phyloP scores from a whole-genome alignment of 2,113 vertebrate genomes.

The Centropus bengalensis region DNA sequence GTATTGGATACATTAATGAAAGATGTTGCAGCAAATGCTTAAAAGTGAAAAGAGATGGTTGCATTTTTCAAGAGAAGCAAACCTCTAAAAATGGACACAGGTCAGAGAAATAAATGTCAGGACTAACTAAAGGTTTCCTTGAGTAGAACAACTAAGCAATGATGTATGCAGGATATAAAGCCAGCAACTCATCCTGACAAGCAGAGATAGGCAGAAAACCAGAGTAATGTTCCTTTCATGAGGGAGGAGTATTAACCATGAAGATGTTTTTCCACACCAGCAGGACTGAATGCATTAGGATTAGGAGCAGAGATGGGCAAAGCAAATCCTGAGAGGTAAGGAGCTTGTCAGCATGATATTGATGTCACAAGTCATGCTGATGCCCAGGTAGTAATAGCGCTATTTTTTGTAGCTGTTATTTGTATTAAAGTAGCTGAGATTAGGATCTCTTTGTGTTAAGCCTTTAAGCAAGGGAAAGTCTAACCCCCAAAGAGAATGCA shows the following conservation, averaged over 20 bases:
- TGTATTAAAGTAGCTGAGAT: constrained; percentile 58
- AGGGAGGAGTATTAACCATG: constrained; percentile 29
- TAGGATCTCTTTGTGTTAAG: constrained; percentile 57
- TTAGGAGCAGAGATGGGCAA: constrained; percentile 40
- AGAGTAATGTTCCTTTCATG: background rate
- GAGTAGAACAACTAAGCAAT: background rate
- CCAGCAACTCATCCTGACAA: background rate
- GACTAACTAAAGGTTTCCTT: background rate
- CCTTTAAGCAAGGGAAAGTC: constrained; percentile 42
- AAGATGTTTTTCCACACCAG: constrained; percentile 34
- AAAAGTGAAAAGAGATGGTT: background rate
- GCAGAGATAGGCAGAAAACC: background rate
- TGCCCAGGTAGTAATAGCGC: constrained; percentile 60
- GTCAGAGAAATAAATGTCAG: background rate
- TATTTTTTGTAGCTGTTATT: constrained; percentile 39
- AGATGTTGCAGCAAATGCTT: background rate
- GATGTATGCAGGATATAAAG: background rate
- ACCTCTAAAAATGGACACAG: background rate
- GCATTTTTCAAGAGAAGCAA: background rate
- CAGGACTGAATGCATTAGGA: constrained; percentile 32
- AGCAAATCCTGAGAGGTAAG: constrained; percentile 49
- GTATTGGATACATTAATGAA: background rate
- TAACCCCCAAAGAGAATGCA: constrained; percentile 42
- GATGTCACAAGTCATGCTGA: constrained; percentile 46
- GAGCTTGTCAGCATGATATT: constrained; percentile 43